These are phyloP conservation scores for Parus major DNA, from an alignment of 2,113 vertebrate species.

Conservation along the genomic window DNA sequence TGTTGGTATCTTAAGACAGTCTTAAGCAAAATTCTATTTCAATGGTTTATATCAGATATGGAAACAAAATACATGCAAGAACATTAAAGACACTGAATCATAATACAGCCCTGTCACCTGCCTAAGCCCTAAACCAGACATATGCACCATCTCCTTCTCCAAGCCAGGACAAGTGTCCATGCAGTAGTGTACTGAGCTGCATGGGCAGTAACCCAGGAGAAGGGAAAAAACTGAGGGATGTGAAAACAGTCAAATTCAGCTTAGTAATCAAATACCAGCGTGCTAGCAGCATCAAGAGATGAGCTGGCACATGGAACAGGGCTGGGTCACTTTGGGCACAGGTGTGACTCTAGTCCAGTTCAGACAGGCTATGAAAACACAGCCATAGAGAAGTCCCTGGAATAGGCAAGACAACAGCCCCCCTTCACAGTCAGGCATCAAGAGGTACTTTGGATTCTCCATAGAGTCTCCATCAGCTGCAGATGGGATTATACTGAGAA, in stretches of 20 bases:
- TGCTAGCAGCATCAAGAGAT: not conserved
- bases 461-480: not conserved
- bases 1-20: not conserved
- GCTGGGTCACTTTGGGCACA: not conserved
- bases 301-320: fast-evolving
- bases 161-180: not conserved
- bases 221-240: not conserved
- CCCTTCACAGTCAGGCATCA: fast-evolving
- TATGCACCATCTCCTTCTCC: not conserved
- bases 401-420: not conserved
- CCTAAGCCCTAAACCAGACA: not conserved
- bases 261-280: not conserved
- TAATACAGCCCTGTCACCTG: not conserved
- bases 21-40: not conserved
- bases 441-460: not conserved
- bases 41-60: not conserved
- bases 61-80: not conserved
- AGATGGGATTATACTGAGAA: not conserved
- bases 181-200: not conserved
- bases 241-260: not conserved
- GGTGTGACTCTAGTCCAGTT: fast-evolving
- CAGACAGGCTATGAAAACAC: not conserved
- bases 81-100: not conserved
- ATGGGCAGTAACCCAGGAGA: not conserved
- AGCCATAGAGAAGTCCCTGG: not conserved